phyloP scores from a whole-genome alignment of 2,797 vertebrate genomes.

The Ctenosaura bakeri region DNA sequence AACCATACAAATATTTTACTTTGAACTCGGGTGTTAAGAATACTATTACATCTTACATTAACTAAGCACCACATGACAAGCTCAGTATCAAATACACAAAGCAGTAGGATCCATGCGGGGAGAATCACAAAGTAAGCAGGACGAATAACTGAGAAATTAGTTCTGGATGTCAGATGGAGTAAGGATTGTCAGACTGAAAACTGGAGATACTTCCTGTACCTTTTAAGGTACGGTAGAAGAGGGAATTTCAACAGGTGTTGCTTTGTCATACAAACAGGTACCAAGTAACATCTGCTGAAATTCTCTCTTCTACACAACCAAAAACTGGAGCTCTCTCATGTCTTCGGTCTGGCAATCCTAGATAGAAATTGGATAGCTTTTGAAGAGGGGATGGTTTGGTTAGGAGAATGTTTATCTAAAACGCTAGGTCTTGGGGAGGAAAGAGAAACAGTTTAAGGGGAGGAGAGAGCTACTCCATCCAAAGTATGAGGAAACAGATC shows the following conservation, averaged over 20 bases:
- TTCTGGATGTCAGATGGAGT: not conserved
- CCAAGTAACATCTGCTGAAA: too few relatives aligned
- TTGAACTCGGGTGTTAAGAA: conserved; percentile 52
- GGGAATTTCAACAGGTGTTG: too few relatives aligned
- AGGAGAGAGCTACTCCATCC: too few relatives aligned
- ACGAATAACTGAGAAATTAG: not conserved
- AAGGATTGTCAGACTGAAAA: too few relatives aligned
- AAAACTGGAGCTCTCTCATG: too few relatives aligned
- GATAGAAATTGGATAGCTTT: not conserved
- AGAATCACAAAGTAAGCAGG: not conserved
- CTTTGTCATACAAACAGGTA: too few relatives aligned
- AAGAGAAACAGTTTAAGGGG: not conserved
- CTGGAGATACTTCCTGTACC: too few relatives aligned
- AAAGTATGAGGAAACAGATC: not conserved
- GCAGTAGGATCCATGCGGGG: not conserved
- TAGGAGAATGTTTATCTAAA: not conserved
- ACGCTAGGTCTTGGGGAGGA: not conserved
- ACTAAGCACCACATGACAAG: not conserved
- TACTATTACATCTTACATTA: not conserved
- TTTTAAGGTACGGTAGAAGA: not conserved
- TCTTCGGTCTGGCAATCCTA: too few relatives aligned
- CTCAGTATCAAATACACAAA: not conserved
- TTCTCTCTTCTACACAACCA: too few relatives aligned
- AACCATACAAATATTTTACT: conserved; percentile 25
- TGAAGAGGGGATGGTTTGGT: not conserved